Base-by-base conservation (phyloP, 1,140 invertebrate species). In the Hypsibius dujardini region DNA sequence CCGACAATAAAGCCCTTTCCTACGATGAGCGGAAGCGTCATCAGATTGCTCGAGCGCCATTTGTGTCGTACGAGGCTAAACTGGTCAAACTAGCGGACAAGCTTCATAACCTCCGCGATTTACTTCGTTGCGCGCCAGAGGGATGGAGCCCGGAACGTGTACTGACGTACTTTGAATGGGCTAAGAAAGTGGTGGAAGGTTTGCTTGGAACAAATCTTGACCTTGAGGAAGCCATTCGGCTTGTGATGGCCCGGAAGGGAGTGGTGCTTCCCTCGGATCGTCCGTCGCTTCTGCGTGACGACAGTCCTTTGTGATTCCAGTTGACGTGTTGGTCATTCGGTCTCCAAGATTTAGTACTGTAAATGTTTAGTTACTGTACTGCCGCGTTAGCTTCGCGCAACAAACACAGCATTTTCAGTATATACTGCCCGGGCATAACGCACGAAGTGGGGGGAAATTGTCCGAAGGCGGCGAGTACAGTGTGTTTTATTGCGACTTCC, bases 21-120 rank as follows among this genome's bases (percentile, higher is more conserved):
- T 86, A 86, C 75, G 71, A 76, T 46, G 82, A 85, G 73, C 78
- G 89, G 50, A 92, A 91, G 78, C 76, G 79, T n/a, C 75, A 80
- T 1, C 88, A 90, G 79, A 86, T 92, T 72, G 80, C 80, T 46
- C 80, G 88, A 77, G 87, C 88, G 2, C 75, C 82, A 1, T 75
- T 77, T 1, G 75, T 77, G 1, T 85, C 83, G 73, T 70, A 79
- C 45, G 80, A 85, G 77, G 90, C 89, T 0, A 90, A 90, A 78
- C 79, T 92, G 1, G 86, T 93, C 0, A 88, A 87, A 79, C 77
- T 92, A 72, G 89, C 89, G 1, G 90, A 92, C 78, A 92, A 92
- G 78, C 79, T 92, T 70, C 89, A 92, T 77, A 92, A 92, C 80
- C 77, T 92, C 1, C 79, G 88, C 73, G 90, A 92, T 81, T 77